Evolutionary conservation across 2,888 invertebrate genomes (phyloP), one percentile per base, ranked within the genome.

Genomic region (Cybosia mesomella): DNA sequence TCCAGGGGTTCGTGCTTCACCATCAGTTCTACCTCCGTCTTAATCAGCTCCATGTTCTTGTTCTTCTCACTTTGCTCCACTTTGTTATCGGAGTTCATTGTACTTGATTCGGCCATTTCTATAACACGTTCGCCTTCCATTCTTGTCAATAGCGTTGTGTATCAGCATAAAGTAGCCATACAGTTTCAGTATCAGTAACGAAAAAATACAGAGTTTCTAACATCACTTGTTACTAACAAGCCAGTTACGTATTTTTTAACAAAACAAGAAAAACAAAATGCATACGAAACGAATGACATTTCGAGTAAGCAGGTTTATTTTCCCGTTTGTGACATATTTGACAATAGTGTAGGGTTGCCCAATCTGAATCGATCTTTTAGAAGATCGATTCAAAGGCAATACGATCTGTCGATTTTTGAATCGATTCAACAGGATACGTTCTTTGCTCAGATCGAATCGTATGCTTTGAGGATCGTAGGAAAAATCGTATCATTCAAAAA

Each of bases 1-100:
- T 93, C 93, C 66, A 85, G 81, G 21, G 84, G 83, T 83, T 93
- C 93, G 43, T 83, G 86, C 80, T 93, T 93, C 66, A 92, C 90
- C 58, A 73, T 76, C 70, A 90, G 81, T 1, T 88, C 89, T 57
- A 81, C 72, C 79, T 92, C 91, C 55, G 83, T 83, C 80, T 91
- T 91, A 71, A 90, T 88, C 58, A 74, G 72, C 10, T 80, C 73
- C 69, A 80, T 74, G 55, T 83, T 76, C 74, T 84, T 83, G 71
- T 83, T 80, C 71, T 87, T 83, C 67, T 87, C 85, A 72, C 73
- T 79, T 66, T 85, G 83, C 68, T 83, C 86, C 72, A 80, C 80
- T 81, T 81, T 84, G 78, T 77, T 81, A 78, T 79, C 79, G 65
- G 87, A 83, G 85, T 89, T 89, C 87, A 89, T 85, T 85, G 87